Conservation (phyloP, 2,797 vertebrate species). For the Urocyon cinereoargenteus region DNA sequence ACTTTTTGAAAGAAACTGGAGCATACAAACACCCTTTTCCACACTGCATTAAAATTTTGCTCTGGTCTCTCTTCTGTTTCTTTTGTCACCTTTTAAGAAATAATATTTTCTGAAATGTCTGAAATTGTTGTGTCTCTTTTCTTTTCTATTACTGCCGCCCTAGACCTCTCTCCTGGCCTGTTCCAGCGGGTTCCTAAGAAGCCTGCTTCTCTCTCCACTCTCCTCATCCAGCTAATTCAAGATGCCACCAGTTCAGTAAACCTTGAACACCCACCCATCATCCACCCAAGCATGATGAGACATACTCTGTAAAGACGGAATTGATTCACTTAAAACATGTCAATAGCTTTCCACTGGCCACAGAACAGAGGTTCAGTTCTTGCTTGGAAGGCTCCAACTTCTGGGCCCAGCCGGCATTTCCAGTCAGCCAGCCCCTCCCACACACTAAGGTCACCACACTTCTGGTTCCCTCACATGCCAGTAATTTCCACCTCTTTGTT, state of each 20-base stretch:
- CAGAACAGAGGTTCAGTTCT: not conserved
- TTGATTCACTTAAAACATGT: not conserved
- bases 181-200: not conserved
- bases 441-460: constrained; percentile 52
- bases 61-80: not conserved
- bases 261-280: not conserved
- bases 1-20: not conserved
- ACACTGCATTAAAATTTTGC: not conserved
- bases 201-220: not conserved
- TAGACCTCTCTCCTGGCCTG: not conserved
- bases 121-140: not conserved
- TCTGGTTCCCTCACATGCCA: constrained; percentile 54
- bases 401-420: constrained; percentile 63
- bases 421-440: constrained; percentile 58
- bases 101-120: constrained; percentile 11
- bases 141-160: not conserved
- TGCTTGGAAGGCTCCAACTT: not conserved
- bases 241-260: not conserved
- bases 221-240: constrained; percentile 5
- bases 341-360: not conserved
- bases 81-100: constrained; percentile 24
- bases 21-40: not conserved
- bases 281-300: not conserved
- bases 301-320: not conserved
- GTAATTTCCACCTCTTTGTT: constrained; percentile 65